Evolutionary conservation across 2,888 invertebrate species (phyloP).

Genomic region (Lydus trimaculatus): DNA sequence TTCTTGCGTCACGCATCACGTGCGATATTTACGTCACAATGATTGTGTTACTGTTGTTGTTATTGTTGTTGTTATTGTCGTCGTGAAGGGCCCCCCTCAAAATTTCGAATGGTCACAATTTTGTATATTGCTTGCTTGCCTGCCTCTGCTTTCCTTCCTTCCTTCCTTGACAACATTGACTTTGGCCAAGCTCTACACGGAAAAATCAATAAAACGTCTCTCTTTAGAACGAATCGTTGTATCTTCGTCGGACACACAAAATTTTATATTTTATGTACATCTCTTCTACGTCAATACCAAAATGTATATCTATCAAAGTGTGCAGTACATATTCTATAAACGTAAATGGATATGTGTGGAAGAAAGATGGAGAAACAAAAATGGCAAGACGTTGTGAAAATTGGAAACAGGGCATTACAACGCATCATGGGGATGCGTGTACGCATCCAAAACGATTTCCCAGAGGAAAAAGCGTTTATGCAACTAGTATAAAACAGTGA

Average conservation of each 20-base stretch:
- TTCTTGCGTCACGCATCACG: conserved; percentile 3
- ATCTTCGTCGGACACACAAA: background rate
- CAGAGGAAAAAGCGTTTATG: background rate
- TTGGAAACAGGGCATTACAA: background rate
- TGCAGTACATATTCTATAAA: background rate
- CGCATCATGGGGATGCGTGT: background rate
- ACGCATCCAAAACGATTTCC: background rate
- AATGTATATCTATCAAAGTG: background rate
- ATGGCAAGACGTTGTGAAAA: background rate
- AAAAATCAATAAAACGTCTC: conserved; percentile 7
- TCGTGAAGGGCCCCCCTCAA: background rate
- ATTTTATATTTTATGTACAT: background rate
- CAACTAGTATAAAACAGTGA: background rate
- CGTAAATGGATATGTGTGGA: background rate
- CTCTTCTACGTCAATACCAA: background rate
- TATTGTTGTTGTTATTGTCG: background rate
- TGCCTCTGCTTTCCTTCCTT: background rate
- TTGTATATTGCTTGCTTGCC: background rate
- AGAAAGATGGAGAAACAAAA: background rate
- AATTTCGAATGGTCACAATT: conserved; percentile 1
- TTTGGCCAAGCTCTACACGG: background rate
- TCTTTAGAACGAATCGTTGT: background rate
- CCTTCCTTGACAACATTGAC: conserved; percentile 2
- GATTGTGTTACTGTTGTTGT: background rate
- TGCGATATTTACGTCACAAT: background rate